Conservation (phyloP, 2,797 vertebrate genomes). For the Emys orbicularis region DNA sequence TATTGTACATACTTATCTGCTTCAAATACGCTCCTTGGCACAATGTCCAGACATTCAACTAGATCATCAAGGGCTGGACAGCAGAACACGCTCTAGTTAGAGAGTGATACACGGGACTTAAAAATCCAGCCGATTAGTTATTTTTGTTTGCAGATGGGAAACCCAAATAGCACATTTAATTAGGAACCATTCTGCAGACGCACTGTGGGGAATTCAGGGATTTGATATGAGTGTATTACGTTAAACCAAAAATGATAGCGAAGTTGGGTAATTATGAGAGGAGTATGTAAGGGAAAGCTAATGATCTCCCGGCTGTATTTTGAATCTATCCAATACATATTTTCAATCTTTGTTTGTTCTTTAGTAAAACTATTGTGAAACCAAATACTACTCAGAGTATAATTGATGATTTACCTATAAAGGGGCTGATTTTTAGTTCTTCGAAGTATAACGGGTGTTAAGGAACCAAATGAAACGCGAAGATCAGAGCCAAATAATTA, state of each 20-base stretch:
- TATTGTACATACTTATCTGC: conserved; percentile 74
- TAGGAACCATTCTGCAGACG: conserved; percentile 4
- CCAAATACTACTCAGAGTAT: background rate
- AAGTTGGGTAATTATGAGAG: background rate
- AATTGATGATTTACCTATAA: background rate
- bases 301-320: conserved; percentile 2
- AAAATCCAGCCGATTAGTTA: conserved; percentile 32
- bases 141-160: conserved; percentile 52
- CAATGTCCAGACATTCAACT: conserved; percentile 71
- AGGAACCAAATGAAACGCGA: conserved; percentile 75
- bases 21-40: conserved; percentile 76
- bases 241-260: background rate
- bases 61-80: conserved; percentile 65
- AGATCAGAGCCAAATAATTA: conserved; percentile 54
- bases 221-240: background rate
- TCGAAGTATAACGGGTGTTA: conserved; percentile 3
- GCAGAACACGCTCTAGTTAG: conserved; percentile 60
- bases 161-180: conserved; percentile 9
- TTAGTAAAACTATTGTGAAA: background rate
- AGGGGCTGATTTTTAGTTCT: background rate
- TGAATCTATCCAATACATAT: conserved; percentile 37
- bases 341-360: conserved; percentile 41
- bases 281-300: background rate
- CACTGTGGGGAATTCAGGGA: background rate
- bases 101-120: conserved; percentile 50